These are phyloP conservation scores for Sebastes iracundus DNA, from an alignment of 2,797 vertebrate species.

Conservation along the genomic window DNA sequence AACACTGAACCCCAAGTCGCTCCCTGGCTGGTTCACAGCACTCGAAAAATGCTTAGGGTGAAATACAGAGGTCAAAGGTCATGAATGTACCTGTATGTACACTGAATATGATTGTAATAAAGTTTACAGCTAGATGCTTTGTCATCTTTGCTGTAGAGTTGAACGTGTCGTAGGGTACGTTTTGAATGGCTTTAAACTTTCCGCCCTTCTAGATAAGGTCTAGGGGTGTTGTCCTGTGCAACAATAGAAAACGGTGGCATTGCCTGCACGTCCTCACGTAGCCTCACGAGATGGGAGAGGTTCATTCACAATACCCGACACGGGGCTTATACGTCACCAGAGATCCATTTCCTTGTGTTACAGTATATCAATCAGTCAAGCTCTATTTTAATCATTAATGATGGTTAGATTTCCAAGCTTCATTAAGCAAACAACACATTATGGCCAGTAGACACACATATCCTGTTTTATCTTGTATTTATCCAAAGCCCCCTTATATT, in stretches of 20 bases:
- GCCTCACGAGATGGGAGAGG: constrained; percentile 42
- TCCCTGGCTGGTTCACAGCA: neutral
- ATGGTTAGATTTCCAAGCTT: neutral
- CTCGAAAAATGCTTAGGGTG: neutral
- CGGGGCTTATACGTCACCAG: constrained; percentile 17
- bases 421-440: neutral
- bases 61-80: no score
- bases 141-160: neutral
- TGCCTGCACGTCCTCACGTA: constrained; percentile 71
- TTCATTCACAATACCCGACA: constrained; percentile 40
- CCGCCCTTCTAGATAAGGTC: constrained; percentile 1
- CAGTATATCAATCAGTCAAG: constrained; percentile 20
- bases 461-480: constrained; percentile 12
- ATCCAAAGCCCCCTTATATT: constrained; percentile 30
- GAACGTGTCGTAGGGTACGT: neutral
- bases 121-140: neutral
- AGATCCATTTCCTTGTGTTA: constrained; percentile 63
- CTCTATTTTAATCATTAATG: neutral
- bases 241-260: constrained; percentile 31
- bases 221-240: constrained; percentile 38
- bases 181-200: constrained; percentile 8
- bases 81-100: no score
- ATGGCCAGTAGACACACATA: neutral
- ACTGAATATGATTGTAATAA: no score
- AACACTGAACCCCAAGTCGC: no score